Conservation (phyloP, 2,888 invertebrate genomes). For the Leptopilina drosophilae region DNA sequence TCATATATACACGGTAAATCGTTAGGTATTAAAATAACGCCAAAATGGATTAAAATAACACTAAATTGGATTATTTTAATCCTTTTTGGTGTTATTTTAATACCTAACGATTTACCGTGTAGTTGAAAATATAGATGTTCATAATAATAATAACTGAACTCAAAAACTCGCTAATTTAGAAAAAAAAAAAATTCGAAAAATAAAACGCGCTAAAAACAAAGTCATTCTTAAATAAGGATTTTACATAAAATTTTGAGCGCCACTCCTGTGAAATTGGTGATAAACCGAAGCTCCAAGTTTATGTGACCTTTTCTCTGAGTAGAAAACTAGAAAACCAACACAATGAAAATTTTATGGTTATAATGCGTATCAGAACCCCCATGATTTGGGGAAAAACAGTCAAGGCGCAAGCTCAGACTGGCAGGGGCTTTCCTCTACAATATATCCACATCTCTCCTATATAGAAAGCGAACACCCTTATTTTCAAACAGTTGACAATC, state of each 20-base stretch:
- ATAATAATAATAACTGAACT: too few relatives aligned
- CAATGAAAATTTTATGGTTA: constrained; percentile 43
- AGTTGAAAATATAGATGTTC: too few relatives aligned
- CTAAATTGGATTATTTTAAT: too few relatives aligned
- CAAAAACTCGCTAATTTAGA: too few relatives aligned
- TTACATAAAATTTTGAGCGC: neutral
- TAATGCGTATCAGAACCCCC: constrained; percentile 44
- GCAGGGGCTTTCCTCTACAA: constrained; percentile 49
- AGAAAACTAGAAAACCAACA: constrained; percentile 15
- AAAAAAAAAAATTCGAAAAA: too few relatives aligned
- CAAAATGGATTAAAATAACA: too few relatives aligned
- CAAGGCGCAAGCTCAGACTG: constrained; percentile 50
- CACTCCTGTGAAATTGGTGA: constrained; percentile 9
- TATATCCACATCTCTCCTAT: constrained; percentile 44
- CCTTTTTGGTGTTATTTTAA: too few relatives aligned
- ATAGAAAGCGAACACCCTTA: constrained; percentile 52
- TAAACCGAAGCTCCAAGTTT: constrained; percentile 19
- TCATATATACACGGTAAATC: too few relatives aligned
- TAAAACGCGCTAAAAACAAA: too few relatives aligned
- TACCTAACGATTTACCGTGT: too few relatives aligned
- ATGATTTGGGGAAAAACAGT: constrained; percentile 33
- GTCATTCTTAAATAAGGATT: neutral
- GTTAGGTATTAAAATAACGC: too few relatives aligned
- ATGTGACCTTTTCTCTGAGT: constrained; percentile 24
- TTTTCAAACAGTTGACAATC: constrained; percentile 57